These are phyloP conservation scores for Aselliscus stoliczkanus DNA, from an alignment of 2,797 vertebrate genomes.

Conservation along the genomic window DNA sequence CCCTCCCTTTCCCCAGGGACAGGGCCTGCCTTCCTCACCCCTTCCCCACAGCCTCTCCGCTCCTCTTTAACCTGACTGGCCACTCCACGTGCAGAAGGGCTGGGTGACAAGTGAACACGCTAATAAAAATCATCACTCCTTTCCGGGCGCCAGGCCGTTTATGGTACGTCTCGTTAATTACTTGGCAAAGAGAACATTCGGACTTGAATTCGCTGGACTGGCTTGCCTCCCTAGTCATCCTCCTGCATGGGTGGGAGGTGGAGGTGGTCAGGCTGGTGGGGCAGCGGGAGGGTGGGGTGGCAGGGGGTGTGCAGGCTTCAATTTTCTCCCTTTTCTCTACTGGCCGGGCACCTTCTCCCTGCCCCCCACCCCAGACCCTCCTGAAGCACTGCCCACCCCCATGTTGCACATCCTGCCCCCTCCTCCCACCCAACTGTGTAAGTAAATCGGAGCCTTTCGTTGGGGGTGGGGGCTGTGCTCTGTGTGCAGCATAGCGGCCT, in stretches of 20 bases:
- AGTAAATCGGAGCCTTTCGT: neutral
- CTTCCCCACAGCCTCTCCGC: rapidly evolving
- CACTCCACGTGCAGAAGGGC: neutral
- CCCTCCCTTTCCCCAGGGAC: neutral
- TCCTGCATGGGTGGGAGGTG: neutral
- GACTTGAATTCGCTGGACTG: neutral
- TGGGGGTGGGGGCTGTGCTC: neutral
- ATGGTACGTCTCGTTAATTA: neutral
- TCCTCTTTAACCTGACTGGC: neutral
- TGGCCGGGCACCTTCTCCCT: no score
- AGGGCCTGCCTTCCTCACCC: neutral
- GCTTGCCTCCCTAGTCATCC: neutral
- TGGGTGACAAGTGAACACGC: neutral
- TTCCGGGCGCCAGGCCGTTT: neutral
- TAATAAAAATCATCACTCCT: neutral
- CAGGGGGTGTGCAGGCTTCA: neutral
- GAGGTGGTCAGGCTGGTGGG: neutral
- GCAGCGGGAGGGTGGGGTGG: neutral
- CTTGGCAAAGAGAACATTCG: neutral
- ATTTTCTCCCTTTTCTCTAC: neutral
- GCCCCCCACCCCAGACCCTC: no score
- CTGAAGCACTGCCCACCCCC: neutral
- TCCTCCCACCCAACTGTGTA: rapidly evolving
- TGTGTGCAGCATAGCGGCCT: neutral
- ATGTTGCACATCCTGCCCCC: no score